Percentiles rank a stretch among this genome's conserved stretches.
Conservation (phyloP, 2,888 invertebrate species). For the Chloromyia formosa region DNA sequence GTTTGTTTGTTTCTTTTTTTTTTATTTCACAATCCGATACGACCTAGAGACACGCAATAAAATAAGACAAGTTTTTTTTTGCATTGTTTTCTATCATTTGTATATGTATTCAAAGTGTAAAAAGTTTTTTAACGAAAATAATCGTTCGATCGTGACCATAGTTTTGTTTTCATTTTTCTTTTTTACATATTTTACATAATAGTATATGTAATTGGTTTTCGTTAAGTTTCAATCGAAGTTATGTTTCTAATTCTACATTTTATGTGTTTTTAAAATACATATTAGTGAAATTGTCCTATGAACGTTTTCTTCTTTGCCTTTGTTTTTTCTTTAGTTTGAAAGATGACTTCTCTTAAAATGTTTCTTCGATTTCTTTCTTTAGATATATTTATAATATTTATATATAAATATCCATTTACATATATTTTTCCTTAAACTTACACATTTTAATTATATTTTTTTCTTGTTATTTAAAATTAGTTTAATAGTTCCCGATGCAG, state of each 20-base stretch:
- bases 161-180: not conserved
- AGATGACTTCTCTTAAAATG: constrained; percentile 16
- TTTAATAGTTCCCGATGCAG: constrained; percentile 31
- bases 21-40: not conserved
- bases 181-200: not conserved
- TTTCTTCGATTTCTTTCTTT: too few relatives aligned
- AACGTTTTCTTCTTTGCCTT: constrained; percentile 2
- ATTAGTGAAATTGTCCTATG: constrained; percentile 38
- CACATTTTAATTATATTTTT: not conserved
- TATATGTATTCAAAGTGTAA: constrained; percentile 42
- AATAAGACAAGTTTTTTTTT: constrained; percentile 19
- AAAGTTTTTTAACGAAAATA: constrained; percentile 41
- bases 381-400: not conserved
- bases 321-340: too few relatives aligned
- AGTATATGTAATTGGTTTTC: not conserved
- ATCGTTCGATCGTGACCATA: constrained; percentile 12
- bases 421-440: constrained; percentile 10
- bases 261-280: constrained; percentile 3
- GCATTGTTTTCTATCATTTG: not conserved
- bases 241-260: not conserved
- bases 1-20: constrained; percentile 13
- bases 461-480: constrained; percentile 27
- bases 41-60: not conserved
- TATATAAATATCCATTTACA: constrained; percentile 39
- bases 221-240: not conserved